phyloP scores from a whole-genome alignment of 2,113 vertebrate genomes.

The Phylloscopus trochiloides region DNA sequence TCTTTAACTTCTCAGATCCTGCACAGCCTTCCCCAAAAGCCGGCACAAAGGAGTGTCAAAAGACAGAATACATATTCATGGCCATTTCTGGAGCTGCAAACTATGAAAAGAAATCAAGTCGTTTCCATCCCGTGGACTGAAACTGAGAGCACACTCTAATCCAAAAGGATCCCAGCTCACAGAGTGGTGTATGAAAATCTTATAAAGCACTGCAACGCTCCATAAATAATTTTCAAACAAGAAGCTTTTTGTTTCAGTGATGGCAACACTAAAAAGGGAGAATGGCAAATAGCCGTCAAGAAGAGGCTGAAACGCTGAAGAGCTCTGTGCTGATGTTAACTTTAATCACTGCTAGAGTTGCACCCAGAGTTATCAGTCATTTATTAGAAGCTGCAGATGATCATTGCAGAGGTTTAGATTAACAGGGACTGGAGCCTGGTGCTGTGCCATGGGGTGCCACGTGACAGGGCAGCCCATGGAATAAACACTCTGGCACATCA shows the following conservation, averaged over 20 bases:
- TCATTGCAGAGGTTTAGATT: conserved; percentile 33
- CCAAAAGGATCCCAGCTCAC: conserved; percentile 46
- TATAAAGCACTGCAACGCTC: conserved; percentile 50
- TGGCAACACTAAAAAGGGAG: conserved; percentile 52
- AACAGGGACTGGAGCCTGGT: neutral
- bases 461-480: neutral
- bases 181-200: conserved; percentile 59
- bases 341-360: conserved; percentile 17
- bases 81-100: conserved; percentile 29
- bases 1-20: neutral
- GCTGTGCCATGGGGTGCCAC: neutral
- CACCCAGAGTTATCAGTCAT: conserved; percentile 8
- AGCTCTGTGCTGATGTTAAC: neutral
- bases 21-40: neutral
- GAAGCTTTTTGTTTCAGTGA: conserved; percentile 60
- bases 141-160: conserved; percentile 53
- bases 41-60: neutral
- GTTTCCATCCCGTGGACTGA: conserved; percentile 46
- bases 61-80: conserved; percentile 37
- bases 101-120: conserved; percentile 64
- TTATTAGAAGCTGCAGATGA: neutral
- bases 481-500: conserved; percentile 52
- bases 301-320: conserved; percentile 8
- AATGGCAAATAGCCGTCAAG: conserved; percentile 47
- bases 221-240: conserved; percentile 74